Conservation (phyloP, 2,113 vertebrate species). For the Pelvicachromis taeniatus region DNA sequence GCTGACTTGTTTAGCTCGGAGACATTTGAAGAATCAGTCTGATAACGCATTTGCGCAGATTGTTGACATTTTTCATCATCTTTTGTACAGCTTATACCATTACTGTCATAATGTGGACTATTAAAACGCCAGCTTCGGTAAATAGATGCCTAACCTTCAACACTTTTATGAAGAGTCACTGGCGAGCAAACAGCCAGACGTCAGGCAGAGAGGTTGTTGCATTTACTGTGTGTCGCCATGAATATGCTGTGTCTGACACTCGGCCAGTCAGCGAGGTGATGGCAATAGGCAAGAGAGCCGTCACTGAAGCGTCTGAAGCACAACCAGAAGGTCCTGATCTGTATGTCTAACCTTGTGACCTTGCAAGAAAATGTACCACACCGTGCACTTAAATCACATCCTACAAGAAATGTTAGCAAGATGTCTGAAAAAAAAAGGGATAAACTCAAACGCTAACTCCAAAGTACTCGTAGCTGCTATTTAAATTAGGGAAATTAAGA, state of each 20-base stretch:
- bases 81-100: not conserved
- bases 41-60: not conserved
- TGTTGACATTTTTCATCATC: conserved; percentile 21
- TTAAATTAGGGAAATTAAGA: not conserved
- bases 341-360: not conserved
- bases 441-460: not conserved
- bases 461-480: not conserved
- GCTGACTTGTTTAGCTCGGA: conserved; percentile 1
- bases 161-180: not conserved
- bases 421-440: not conserved
- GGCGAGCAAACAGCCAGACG: not conserved
- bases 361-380: not conserved
- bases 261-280: not conserved
- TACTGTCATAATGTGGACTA: not conserved
- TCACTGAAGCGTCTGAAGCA: not conserved
- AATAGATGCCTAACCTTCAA: conserved; percentile 39
- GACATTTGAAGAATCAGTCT: not conserved
- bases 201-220: not conserved
- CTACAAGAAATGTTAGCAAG: not conserved
- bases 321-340: not conserved
- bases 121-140: conserved; percentile 6
- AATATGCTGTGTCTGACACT: not conserved
- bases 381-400: not conserved
- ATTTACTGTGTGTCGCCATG: not conserved
- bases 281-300: not conserved